A percentile compares a stretch with the other conserved stretches of the same genome.
Conservation (phyloP, 1,140 invertebrate species). For the Manduca sexta region DNA sequence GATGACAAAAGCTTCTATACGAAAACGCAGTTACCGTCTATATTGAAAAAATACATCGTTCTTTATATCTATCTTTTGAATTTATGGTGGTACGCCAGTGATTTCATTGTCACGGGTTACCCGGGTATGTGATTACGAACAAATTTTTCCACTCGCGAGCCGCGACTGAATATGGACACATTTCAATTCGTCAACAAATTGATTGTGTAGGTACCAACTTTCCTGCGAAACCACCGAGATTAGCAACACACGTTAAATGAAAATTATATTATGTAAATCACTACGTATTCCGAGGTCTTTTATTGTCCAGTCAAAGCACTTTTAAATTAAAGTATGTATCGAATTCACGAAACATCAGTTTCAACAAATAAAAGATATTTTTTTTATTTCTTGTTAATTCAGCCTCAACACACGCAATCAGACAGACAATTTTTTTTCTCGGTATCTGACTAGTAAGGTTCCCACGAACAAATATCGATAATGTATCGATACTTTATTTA, state of each 20-base stretch:
- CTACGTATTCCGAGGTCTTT: neutral
- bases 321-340: neutral
- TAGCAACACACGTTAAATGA: conserved; percentile 11
- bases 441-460: too few relatives aligned
- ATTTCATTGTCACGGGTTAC: conserved; percentile 21
- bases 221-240: conserved; percentile 19
- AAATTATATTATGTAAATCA: neutral
- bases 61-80: conserved; percentile 25
- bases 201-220: conserved; percentile 16
- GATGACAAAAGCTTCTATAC: conserved; percentile 9
- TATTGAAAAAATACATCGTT: conserved; percentile 26
- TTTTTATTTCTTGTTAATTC: too few relatives aligned
- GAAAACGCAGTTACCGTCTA: conserved; percentile 18
- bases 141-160: conserved; percentile 12
- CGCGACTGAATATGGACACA: conserved; percentile 19
- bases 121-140: conserved; percentile 10
- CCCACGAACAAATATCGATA: too few relatives aligned
- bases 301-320: neutral
- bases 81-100: conserved; percentile 26
- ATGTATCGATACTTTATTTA: too few relatives aligned
- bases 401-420: too few relatives aligned
- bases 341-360: conserved; percentile 5
- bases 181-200: conserved; percentile 31
- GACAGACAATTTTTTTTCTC: too few relatives aligned
- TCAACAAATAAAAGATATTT: conserved; percentile 18